phyloP scores from a whole-genome alignment of 1,140 invertebrate species.

The Eueides isabella region DNA sequence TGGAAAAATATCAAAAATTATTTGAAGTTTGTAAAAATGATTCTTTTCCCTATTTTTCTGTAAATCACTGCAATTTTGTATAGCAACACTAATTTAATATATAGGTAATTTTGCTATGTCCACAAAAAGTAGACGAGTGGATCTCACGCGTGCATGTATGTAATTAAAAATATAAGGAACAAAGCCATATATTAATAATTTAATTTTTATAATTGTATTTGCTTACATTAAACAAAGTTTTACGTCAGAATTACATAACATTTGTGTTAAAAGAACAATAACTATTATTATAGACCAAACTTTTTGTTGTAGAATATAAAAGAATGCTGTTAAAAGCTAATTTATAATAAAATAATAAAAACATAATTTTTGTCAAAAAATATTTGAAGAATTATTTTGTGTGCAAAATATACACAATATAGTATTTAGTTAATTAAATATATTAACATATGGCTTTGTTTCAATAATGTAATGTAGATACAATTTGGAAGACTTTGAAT shows the following conservation, averaged over 20 bases:
- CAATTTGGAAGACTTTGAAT: conserved; percentile 45
- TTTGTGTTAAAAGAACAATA: neutral
- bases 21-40: neutral
- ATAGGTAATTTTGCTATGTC: conserved; percentile 5
- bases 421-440: too few species aligned
- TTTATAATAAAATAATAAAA: too few species aligned
- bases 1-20: neutral
- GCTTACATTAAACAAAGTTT: neutral
- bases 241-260: neutral
- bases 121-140: conserved; percentile 9
- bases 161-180: conserved; percentile 17
- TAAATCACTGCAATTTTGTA: neutral
- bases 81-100: conserved; percentile 11
- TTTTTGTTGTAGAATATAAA: neutral
- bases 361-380: too few species aligned
- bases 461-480: conserved; percentile 16
- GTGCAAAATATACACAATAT: too few species aligned
- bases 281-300: neutral
- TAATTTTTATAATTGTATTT: neutral
- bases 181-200: conserved; percentile 6
- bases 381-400: too few species aligned
- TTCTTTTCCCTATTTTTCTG: neutral
- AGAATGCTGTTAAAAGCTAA: too few species aligned
- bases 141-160: conserved; percentile 12
- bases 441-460: neutral